Evolutionary conservation across 2,113 vertebrate genomes (phyloP).

Genomic region (Phalacrocorax pelagicus): DNA sequence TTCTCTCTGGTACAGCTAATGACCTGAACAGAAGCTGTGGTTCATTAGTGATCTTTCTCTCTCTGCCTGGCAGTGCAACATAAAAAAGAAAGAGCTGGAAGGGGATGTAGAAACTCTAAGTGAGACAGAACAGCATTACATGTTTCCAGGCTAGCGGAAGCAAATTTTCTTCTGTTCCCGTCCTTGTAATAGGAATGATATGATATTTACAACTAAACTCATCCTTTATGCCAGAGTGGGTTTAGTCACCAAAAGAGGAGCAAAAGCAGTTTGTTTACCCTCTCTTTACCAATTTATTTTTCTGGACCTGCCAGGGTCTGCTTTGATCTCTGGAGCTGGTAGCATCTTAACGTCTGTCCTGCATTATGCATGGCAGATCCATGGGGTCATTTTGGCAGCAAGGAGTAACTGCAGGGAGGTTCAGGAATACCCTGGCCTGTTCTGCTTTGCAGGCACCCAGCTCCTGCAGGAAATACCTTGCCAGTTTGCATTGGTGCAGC

Average conservation of each 20-base stretch:
- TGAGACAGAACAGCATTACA: background rate
- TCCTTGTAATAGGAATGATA: background rate
- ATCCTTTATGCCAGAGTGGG: background rate
- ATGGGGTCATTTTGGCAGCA: background rate
- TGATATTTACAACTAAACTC: background rate
- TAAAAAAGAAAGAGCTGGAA: slow-evolving; percentile 34
- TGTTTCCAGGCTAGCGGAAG: background rate
- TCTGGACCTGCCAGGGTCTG: background rate
- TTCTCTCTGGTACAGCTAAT: slow-evolving; percentile 72
- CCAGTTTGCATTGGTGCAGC: background rate
- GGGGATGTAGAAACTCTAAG: slow-evolving; percentile 3
- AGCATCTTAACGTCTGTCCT: background rate
- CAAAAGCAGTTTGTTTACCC: background rate
- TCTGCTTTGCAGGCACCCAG: background rate
- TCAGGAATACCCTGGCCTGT: background rate
- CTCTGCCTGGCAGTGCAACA: slow-evolving; percentile 62
- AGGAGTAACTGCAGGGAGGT: background rate
- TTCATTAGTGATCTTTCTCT: slow-evolving; percentile 69
- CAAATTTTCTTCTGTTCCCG: background rate
- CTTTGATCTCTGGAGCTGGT: background rate
- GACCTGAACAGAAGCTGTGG: slow-evolving; percentile 70
- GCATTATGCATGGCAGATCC: background rate
- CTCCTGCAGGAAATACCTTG: background rate
- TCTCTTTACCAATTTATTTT: background rate
- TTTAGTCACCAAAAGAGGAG: background rate